These are phyloP conservation scores for Pavo muticus DNA, from an alignment of 2,113 vertebrate genomes.

Conservation along the genomic window DNA sequence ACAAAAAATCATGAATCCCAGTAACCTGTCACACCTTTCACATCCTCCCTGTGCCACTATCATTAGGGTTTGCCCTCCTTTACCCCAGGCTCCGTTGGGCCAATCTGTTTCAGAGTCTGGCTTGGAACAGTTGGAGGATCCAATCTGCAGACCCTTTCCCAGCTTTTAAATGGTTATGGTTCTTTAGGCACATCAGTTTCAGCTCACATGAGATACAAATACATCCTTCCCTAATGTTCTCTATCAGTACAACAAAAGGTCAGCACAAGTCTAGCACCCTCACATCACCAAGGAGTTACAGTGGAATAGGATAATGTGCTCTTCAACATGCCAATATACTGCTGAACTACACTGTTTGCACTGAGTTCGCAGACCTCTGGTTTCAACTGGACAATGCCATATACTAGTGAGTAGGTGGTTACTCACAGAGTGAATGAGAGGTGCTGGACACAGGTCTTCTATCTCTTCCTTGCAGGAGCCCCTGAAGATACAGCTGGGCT, in stretches of 20 bases:
- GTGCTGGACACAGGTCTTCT: slow-evolving; percentile 90
- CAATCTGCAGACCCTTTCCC: not conserved
- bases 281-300: not conserved
- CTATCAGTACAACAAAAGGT: not conserved
- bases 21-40: not conserved
- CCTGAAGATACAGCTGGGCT: slow-evolving; percentile 84
- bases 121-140: not conserved
- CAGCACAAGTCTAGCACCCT: not conserved
- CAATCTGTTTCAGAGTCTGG: not conserved
- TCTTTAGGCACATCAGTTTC: not conserved
- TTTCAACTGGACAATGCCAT: not conserved
- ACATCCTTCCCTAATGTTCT: not conserved
- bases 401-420: not conserved
- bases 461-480: slow-evolving; percentile 85
- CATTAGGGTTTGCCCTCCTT: not conserved
- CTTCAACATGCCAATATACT: not conserved
- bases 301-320: not conserved
- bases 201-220: not conserved
- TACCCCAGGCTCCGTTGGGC: not conserved
- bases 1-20: slow-evolving; percentile 38
- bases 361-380: not conserved
- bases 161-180: slow-evolving; percentile 18
- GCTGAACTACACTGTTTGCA: not conserved
- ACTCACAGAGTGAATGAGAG: slow-evolving; percentile 90
- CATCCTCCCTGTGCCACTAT: not conserved